Evolutionary conservation across 2,797 vertebrate species (phyloP).

Genomic region (Huso huso): DNA sequence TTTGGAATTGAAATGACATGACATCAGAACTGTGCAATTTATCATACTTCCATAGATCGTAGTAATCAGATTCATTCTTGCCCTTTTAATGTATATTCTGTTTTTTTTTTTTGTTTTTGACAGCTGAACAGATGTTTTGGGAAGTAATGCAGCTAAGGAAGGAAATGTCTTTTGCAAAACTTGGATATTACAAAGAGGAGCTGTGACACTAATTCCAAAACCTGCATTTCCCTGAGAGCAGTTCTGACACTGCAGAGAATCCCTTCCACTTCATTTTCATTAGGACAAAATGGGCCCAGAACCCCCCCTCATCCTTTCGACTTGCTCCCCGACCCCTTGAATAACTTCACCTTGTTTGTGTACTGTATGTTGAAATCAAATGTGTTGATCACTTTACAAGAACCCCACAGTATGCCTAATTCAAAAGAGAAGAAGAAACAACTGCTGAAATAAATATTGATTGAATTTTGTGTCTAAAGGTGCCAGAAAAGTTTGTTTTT

Average conservation of each 20-base stretch:
- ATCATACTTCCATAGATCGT: no score
- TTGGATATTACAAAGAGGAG: constrained; percentile 95
- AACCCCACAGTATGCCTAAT: not conserved
- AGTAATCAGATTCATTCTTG: no score
- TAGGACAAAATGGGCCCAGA: constrained; percentile 18
- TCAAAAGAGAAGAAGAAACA: constrained; percentile 8
- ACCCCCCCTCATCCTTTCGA: constrained; percentile 16
- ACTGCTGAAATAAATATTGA: constrained; percentile 14
- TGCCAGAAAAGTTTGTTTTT: not conserved
- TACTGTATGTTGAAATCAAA: constrained; percentile 7
- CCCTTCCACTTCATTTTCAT: not conserved
- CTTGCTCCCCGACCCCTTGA: not conserved
- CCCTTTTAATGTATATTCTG: no score
- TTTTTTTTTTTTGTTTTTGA: constrained; percentile 21
- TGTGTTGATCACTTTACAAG: not conserved
- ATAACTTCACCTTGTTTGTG: constrained; percentile 4
- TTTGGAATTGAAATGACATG: no score
- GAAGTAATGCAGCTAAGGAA: constrained; percentile 95
- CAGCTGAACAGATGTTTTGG: constrained; percentile 98
- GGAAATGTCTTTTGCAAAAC: constrained; percentile 95
- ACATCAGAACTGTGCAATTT: no score
- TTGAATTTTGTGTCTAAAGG: constrained; percentile 14
- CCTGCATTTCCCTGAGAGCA: no score
- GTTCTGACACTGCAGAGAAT: no score
- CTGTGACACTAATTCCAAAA: constrained; percentile 55